Conservation (phyloP, 2,888 invertebrate genomes). For the Eupithecia abbreviata region DNA sequence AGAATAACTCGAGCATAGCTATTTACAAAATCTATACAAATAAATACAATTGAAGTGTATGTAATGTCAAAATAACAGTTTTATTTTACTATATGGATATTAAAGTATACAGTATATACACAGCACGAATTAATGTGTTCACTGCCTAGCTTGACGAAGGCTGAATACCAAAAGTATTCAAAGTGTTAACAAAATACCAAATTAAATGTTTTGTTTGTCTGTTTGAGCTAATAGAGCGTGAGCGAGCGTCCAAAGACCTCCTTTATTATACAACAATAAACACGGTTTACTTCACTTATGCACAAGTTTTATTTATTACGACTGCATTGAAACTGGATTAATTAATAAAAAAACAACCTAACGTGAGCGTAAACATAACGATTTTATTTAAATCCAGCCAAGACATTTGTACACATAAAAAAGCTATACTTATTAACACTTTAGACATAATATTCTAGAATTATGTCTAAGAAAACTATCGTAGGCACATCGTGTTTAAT, state of each 20-base stretch:
- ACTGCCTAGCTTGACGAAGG: no score
- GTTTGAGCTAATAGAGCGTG: no score
- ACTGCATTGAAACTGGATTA: background rate
- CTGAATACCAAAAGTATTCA: no score
- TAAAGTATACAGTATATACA: no score
- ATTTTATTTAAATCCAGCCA: background rate
- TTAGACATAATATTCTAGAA: background rate
- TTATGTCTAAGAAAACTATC: background rate
- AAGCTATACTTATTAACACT: background rate
- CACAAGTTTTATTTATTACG: background rate
- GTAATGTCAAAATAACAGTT: background rate
- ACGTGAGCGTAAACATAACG: background rate
- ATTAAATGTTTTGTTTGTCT: no score
- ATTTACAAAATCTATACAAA: background rate
- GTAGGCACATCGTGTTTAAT: slow-evolving; percentile 1
- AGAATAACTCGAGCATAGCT: background rate
- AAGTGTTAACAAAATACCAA: no score
- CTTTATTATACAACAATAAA: background rate
- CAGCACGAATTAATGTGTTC: no score
- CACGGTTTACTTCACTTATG: background rate
- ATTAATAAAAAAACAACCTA: background rate
- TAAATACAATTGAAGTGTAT: background rate
- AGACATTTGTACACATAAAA: background rate
- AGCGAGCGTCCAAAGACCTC: no score
- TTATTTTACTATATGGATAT: no score